Conservation (phyloP, 2,113 vertebrate genomes). For the Pimephales promelas region DNA sequence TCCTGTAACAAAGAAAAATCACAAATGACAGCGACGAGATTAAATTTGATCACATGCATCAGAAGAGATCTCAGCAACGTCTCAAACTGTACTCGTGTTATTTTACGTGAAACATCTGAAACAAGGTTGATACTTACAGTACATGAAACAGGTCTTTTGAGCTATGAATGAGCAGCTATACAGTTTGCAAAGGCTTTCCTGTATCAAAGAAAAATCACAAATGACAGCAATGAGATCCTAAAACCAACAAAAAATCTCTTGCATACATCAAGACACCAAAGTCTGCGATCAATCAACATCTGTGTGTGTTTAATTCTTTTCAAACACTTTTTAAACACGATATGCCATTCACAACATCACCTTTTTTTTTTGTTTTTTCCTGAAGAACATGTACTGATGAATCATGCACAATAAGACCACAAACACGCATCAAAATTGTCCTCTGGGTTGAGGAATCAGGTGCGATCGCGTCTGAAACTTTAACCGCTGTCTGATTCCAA, state of each 20-base stretch:
- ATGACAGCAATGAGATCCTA: neutral
- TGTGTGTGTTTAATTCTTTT: neutral
- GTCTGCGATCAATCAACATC: neutral
- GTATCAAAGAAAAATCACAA: neutral
- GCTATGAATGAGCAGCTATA: slow-evolving; percentile 15
- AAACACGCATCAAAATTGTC: neutral
- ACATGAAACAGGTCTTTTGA: neutral
- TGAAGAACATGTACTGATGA: neutral
- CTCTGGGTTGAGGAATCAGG: slow-evolving; percentile 51
- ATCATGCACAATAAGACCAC: neutral
- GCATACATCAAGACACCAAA: neutral
- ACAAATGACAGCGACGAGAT: neutral
- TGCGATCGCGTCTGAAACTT: slow-evolving; percentile 53
- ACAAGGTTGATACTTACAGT: neutral
- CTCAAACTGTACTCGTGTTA: neutral
- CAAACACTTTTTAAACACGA: neutral
- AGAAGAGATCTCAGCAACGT: neutral
- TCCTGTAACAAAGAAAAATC: neutral
- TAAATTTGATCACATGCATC: neutral
- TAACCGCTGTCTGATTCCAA: slow-evolving; percentile 54
- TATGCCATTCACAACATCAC: neutral
- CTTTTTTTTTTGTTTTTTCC: neutral
- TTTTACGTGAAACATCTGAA: neutral
- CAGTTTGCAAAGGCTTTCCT: neutral
- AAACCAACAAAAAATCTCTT: neutral